These are phyloP conservation scores for Chascanopsetta lugubris DNA, from an alignment of 2,113 vertebrate species.

Conservation along the genomic window DNA sequence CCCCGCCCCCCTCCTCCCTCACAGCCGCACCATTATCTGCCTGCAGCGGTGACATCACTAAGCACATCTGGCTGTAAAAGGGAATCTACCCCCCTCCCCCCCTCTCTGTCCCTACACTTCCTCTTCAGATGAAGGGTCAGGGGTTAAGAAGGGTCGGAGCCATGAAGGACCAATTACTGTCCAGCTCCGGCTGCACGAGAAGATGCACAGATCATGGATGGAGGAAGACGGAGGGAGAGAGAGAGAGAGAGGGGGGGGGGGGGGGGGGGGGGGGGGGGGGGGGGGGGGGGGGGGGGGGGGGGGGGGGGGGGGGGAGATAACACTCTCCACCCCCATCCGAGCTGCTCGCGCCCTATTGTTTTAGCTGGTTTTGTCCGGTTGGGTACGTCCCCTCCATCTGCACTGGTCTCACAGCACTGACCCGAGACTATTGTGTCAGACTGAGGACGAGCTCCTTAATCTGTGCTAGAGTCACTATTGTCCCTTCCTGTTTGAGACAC, in stretches of 20 bases:
- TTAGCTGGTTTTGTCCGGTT: conserved; percentile 58
- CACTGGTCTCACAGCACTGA: conserved; percentile 33
- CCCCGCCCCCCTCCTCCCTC: conserved; percentile 23
- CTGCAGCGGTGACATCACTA: conserved; percentile 53
- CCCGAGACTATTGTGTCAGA: conserved; percentile 34
- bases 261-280: conserved; percentile 41
- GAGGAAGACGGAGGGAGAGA: conserved; percentile 47
- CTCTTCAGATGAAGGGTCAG: conserved; percentile 65
- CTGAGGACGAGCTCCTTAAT: conserved; percentile 13
- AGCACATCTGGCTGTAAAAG: conserved; percentile 57
- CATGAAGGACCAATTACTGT: conserved; percentile 75
- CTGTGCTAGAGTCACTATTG: neutral
- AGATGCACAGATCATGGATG: conserved; percentile 46
- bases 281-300: conserved; percentile 43
- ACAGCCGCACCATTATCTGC: conserved; percentile 32
- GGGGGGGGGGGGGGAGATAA: conserved; percentile 28
- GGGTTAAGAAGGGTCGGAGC: conserved; percentile 69
- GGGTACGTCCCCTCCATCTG: conserved; percentile 56
- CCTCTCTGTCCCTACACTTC: conserved; percentile 43
- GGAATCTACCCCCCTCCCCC: conserved; percentile 56
- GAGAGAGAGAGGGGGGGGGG: conserved; percentile 29
- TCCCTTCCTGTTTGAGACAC: neutral
- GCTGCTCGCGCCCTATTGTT: conserved; percentile 54
- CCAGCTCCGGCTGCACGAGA: conserved; percentile 53
- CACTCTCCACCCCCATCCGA: conserved; percentile 59